These are phyloP conservation scores for Megathymus violae DNA, from an alignment of 1,140 invertebrate species.

Conservation along the genomic window DNA sequence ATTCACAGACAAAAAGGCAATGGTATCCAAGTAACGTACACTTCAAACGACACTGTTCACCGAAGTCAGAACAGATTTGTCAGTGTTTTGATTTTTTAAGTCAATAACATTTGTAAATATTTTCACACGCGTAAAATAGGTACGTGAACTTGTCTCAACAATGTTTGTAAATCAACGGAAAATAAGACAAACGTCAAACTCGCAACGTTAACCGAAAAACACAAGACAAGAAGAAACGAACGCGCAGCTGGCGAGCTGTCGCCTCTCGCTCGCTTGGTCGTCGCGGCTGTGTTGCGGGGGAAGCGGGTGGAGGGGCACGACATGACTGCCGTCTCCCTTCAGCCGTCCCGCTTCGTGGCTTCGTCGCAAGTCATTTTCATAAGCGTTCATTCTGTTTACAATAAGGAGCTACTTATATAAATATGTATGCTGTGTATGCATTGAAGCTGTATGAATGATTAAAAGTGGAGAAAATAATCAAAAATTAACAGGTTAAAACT, in stretches of 20 bases:
- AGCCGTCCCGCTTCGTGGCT: slow-evolving; percentile 64
- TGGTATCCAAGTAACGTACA: slow-evolving; percentile 70
- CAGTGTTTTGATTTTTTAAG: slow-evolving; percentile 37
- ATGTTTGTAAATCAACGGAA: slow-evolving; percentile 52
- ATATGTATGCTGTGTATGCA: slow-evolving; percentile 22
- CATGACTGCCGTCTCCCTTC: slow-evolving; percentile 59
- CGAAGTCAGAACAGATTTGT: slow-evolving; percentile 47
- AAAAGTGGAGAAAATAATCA: no score
- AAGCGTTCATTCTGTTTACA: slow-evolving; percentile 69
- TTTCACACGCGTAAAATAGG: slow-evolving; percentile 67
- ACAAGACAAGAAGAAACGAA: slow-evolving; percentile 70
- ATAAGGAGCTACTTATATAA: background rate
- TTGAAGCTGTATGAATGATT: slow-evolving; percentile 21
- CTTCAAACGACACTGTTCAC: slow-evolving; percentile 54
- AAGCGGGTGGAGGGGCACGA: slow-evolving; percentile 63
- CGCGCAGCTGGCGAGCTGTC: slow-evolving; percentile 75
- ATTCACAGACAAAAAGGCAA: slow-evolving; percentile 80
- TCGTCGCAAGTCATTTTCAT: slow-evolving; percentile 72
- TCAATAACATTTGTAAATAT: slow-evolving; percentile 51
- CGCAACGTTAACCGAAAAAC: slow-evolving; percentile 77
- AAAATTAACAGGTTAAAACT: no score
- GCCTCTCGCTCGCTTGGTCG: slow-evolving; percentile 72
- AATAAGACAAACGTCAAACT: slow-evolving; percentile 74
- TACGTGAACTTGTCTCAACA: slow-evolving; percentile 55
- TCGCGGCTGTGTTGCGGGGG: slow-evolving; percentile 59